Evolutionary conservation across 2,797 vertebrate species (phyloP).

Genomic region (Rhodeus uyekii): DNA sequence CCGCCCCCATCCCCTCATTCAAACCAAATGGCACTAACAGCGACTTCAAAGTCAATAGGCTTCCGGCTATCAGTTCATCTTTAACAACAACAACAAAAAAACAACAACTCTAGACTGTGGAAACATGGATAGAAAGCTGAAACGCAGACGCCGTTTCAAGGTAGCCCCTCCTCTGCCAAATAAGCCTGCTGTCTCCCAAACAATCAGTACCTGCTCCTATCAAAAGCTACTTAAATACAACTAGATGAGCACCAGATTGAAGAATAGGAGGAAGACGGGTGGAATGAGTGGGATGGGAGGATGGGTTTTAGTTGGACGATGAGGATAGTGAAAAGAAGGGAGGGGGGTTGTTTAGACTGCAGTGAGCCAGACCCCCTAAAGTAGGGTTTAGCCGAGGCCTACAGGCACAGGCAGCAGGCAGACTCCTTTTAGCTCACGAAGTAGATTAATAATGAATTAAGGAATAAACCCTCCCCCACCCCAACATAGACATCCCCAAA

Average conservation of each 20-base stretch:
- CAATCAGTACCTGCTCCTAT: constrained; percentile 40
- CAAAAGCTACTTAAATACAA: constrained; percentile 57
- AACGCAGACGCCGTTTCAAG: neutral
- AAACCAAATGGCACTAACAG: constrained; percentile 59
- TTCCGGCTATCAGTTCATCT: constrained; percentile 42
- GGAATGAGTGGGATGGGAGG: constrained; percentile 42
- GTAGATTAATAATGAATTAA: constrained; percentile 85
- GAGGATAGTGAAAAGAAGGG: neutral
- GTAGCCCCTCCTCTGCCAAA: neutral
- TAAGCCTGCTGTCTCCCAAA: constrained; percentile 47
- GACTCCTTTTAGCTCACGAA: constrained; percentile 72
- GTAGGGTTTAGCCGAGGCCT: constrained; percentile 67
- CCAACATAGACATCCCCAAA: constrained; percentile 62
- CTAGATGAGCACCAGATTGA: constrained; percentile 65
- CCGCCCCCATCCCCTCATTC: constrained; percentile 29
- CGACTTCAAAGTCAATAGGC: constrained; percentile 63
- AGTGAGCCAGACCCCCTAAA: constrained; percentile 65
- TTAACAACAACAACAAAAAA: constrained; percentile 26
- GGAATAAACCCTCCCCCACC: constrained; percentile 62
- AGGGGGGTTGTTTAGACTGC: constrained; percentile 9
- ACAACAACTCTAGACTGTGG: neutral
- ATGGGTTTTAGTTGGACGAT: constrained; percentile 14
- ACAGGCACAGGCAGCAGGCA: constrained; percentile 59
- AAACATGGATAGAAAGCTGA: neutral
- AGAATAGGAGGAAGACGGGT: constrained; percentile 54